phyloP scores from a whole-genome alignment of 2,113 vertebrate species.

The Camelus bactrianus region DNA sequence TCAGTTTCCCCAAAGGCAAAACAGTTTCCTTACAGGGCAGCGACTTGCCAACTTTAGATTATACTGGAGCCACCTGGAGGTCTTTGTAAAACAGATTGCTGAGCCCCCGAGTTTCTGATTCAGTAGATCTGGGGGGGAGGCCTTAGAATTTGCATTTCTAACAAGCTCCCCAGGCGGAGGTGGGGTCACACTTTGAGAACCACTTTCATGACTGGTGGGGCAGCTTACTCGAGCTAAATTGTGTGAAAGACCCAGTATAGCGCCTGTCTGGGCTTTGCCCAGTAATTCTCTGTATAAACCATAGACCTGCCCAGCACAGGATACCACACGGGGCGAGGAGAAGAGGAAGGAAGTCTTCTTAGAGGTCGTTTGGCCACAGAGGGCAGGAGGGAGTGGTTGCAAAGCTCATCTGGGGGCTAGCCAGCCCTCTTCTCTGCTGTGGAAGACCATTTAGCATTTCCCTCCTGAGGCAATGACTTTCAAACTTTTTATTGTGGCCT shows the following conservation, averaged over 20 bases:
- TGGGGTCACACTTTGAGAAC: neutral
- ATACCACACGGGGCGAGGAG: fast-evolving
- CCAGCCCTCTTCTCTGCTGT: neutral
- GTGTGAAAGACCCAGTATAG: neutral
- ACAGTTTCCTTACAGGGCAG: neutral
- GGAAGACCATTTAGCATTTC: neutral
- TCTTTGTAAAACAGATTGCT: neutral
- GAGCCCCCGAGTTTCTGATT: neutral
- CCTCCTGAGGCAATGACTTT: neutral
- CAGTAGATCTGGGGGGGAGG: neutral
- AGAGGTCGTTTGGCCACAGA: neutral
- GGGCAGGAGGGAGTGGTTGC: neutral
- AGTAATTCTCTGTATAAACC: neutral
- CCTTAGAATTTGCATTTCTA: neutral
- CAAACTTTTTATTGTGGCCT: neutral
- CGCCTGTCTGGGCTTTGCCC: neutral
- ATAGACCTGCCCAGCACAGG: neutral
- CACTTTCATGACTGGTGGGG: neutral
- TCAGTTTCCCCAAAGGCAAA: neutral
- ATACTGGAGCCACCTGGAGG: neutral
- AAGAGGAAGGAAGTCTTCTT: neutral
- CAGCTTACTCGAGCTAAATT: neutral
- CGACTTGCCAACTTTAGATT: neutral
- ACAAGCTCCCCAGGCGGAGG: neutral
- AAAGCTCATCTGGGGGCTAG: neutral